Evolutionary conservation across 92 coral and sea anemone species (phyloP).

Genomic region (Siderastrea radians): DNA sequence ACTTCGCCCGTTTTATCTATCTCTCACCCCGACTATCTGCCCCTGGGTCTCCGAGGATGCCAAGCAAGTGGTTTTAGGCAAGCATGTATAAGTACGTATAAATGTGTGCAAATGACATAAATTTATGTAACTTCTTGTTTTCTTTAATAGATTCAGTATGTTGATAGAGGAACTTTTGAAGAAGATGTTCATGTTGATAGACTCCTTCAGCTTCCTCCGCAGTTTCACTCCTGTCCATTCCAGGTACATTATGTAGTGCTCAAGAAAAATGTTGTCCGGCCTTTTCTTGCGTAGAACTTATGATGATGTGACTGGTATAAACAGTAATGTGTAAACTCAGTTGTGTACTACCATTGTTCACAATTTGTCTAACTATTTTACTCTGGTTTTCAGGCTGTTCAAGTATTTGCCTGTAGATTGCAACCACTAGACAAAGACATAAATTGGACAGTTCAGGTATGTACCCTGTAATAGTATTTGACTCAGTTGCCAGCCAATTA

Average conservation of each 20-base stretch:
- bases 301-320: background rate
- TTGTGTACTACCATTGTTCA: too few relatives aligned
- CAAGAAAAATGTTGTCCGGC: too few relatives aligned
- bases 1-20: too few relatives aligned
- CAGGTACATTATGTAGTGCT: slow-evolving; percentile 64
- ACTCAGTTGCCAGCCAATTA: background rate
- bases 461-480: background rate
- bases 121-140: background rate
- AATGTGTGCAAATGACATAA: too few relatives aligned
- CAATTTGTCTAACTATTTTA: background rate
- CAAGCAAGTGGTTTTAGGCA: too few relatives aligned
- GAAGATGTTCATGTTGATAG: slow-evolving; percentile 55
- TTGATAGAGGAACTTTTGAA: slow-evolving; percentile 77
- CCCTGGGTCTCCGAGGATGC: too few relatives aligned
- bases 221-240: slow-evolving; percentile 83
- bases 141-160: slow-evolving; percentile 82
- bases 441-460: slow-evolving; percentile 89
- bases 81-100: too few relatives aligned
- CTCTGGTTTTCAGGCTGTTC: slow-evolving; percentile 76
- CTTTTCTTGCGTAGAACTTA: too few relatives aligned
- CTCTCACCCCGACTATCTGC: too few relatives aligned
- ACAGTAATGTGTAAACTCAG: background rate
- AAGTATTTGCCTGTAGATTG: slow-evolving; percentile 89
- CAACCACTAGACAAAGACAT: slow-evolving; percentile 89
- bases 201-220: slow-evolving; percentile 85